Evolutionary conservation across 2,888 invertebrate species (phyloP), one percentile per base, ranked within the genome.

Genomic region (Alviniconcha strummeri): DNA sequence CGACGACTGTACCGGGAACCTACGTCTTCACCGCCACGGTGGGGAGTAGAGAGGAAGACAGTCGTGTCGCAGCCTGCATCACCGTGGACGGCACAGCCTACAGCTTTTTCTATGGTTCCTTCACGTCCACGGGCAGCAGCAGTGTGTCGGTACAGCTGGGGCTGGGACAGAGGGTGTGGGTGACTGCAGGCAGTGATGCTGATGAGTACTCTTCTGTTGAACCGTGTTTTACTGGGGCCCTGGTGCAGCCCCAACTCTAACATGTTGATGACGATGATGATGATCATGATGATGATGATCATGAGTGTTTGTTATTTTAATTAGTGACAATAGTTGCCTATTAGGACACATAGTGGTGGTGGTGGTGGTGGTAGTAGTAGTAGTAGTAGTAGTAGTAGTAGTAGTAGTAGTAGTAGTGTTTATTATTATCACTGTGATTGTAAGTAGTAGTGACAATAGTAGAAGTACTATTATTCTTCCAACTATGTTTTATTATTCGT

Each of bases 21-120:
- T 75, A 75, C 75, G 54, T 75, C 55, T 75, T 75, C 75, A 75
- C 55, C 13, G 55, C 55, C 55, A 52, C 75, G 4, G 15, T 75
- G 13, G 75, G 55, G 52, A 55, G 55, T 55, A 0, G 15, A 11
- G 17, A 52, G 5, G 7, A 75, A 17, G 75, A 5, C 4, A 54
- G 2, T 6, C 4, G 15, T 11, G 75, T 75, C 7, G 4, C 5
- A 17, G 75, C 75, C 36, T 1, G 52, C 54, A 75, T 75, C 55
- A 52, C 55, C 4, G n/a, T 2, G 13, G 75, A 75, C n/a, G 55
- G 7, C 7, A 0, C 15, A 55, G 55, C 4, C 7, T 5, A 55
- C 54, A 15, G 55, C 55, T 55, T 1, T 52, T 8, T 75, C 8
- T 13, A 15, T 1, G 75, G 75, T 5, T 75, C 75, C 15, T 75